Base-by-base conservation (phyloP, 1,140 invertebrate genomes). In the Diuraphis noxia region DNA sequence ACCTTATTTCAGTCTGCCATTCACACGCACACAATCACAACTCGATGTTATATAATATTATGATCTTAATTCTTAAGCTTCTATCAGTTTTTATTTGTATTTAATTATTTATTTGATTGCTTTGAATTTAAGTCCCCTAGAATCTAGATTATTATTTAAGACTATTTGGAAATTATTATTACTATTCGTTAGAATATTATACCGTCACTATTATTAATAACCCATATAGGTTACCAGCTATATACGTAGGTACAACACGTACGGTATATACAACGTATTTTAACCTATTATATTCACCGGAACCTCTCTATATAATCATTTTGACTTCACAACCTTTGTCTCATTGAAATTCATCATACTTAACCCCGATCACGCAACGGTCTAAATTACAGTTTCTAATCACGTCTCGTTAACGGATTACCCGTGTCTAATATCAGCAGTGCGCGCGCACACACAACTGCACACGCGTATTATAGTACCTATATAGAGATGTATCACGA, bases 351-450 rank as follows among this genome's bases (percentile, higher is more conserved):
- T 88, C 86, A 63, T 88, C 86, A 13, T 30, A 38, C 34, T 86
- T 49, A 86, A 86, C 85, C 85, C 85, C 52, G 49, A 56, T 63
- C 49, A n/a, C 86, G 25, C 38, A 38, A 88, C 43, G 85, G 46
- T 21, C 36, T 63, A 40, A 63, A 88, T 88, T 63, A 56, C 86
- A 3, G 36, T 88, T 88, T 88, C 86, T 63, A 63, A 88, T 88
- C 87, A 88, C 49, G 63, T 72, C 88, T 91, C 72, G 89, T 91
- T 91, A 91, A 91, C 72, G 63, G 89, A 91, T 91, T 46, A 91
- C 72, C 89, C 89, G 72, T 91, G 89, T 91, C 89, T 82, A 91
- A 91, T 90, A 46, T 63, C 86, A n/a, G 52, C 52, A 56, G 85
- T 36, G 17, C 40, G 7, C 82, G 30, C 8, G n/a, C 82, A n/a